Evolutionary conservation across 2,888 invertebrate species (phyloP).

Genomic region (Acrocera orbiculus): DNA sequence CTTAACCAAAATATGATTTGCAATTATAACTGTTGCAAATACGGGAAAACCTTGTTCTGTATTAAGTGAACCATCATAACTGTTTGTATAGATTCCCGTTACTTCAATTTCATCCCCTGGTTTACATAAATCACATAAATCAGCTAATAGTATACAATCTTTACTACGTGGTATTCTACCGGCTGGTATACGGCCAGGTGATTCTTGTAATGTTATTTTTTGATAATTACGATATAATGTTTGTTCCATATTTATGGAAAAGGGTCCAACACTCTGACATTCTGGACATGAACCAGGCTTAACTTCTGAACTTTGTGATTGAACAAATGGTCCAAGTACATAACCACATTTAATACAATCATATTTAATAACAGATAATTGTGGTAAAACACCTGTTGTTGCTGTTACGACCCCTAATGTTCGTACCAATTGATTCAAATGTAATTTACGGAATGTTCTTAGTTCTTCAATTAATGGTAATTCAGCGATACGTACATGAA

Average conservation of each 20-base stretch:
- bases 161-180: conserved; percentile 95
- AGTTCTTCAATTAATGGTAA: conserved; percentile 91
- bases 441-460: conserved; percentile 73
- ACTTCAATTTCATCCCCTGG: conserved; percentile 96
- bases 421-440: conserved; percentile 86
- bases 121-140: conserved; percentile 92
- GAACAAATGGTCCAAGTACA: conserved; percentile 89
- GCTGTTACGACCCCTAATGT: conserved; percentile 91
- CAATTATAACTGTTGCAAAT: conserved; percentile 92
- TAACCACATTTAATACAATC: conserved; percentile 95
- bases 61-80: conserved; percentile 93
- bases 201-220: conserved; percentile 93
- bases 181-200: conserved; percentile 92
- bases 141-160: conserved; percentile 84
- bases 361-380: conserved; percentile 87
- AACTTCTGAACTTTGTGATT: conserved; percentile 82
- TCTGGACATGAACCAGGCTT: conserved; percentile 95
- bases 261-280: conserved; percentile 92
- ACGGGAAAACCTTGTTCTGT: conserved; percentile 93
- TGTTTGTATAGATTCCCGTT: conserved; percentile 92
- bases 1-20: conserved; percentile 85
- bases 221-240: conserved; percentile 98
- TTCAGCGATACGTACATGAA: conserved; percentile 88
- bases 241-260: conserved; percentile 97
- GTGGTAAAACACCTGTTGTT: conserved; percentile 88